Conservation (phyloP, 1,140 invertebrate genomes). For the Cecropterus lyciades region DNA sequence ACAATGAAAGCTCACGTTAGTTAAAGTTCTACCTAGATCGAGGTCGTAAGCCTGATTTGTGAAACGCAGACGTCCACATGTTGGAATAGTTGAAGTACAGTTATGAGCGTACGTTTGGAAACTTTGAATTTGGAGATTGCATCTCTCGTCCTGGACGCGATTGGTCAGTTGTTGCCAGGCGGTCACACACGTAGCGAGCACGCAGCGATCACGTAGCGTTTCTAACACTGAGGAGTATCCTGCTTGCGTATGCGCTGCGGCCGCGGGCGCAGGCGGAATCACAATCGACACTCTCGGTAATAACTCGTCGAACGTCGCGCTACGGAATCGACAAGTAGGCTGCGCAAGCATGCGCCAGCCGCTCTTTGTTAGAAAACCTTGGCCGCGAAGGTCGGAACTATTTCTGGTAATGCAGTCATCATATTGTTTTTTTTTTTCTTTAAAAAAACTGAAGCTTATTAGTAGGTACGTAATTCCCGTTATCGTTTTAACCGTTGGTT, state of each 20-base stretch:
- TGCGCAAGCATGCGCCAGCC: slow-evolving; percentile 29
- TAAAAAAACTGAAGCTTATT: no score
- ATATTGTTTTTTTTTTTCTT: no score
- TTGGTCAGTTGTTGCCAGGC: slow-evolving; percentile 35
- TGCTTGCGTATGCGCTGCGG: slow-evolving; percentile 51
- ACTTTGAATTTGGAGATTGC: slow-evolving; percentile 39
- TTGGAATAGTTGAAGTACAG: slow-evolving; percentile 27
- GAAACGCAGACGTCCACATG: neutral
- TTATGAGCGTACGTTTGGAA: slow-evolving; percentile 37
- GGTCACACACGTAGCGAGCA: slow-evolving; percentile 23
- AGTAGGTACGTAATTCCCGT: no score
- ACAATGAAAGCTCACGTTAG: slow-evolving; percentile 9
- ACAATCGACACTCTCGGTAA: slow-evolving; percentile 60
- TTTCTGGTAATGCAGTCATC: slow-evolving; percentile 36
- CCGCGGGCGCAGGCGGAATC: slow-evolving; percentile 52
- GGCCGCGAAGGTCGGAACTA: slow-evolving; percentile 38
- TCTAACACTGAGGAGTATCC: slow-evolving; percentile 45
- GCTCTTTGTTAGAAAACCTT: slow-evolving; percentile 41
- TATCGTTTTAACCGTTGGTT: no score
- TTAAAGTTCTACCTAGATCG: slow-evolving; percentile 8
- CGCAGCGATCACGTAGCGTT: slow-evolving; percentile 44
- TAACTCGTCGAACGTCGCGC: slow-evolving; percentile 55
- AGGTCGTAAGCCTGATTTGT: slow-evolving; percentile 14
- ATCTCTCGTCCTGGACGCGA: slow-evolving; percentile 27
- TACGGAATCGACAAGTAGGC: slow-evolving; percentile 57